These are phyloP conservation scores for Oscheius sp. DNA, from an alignment of 2,888 invertebrate genomes.

Conservation along the genomic window DNA sequence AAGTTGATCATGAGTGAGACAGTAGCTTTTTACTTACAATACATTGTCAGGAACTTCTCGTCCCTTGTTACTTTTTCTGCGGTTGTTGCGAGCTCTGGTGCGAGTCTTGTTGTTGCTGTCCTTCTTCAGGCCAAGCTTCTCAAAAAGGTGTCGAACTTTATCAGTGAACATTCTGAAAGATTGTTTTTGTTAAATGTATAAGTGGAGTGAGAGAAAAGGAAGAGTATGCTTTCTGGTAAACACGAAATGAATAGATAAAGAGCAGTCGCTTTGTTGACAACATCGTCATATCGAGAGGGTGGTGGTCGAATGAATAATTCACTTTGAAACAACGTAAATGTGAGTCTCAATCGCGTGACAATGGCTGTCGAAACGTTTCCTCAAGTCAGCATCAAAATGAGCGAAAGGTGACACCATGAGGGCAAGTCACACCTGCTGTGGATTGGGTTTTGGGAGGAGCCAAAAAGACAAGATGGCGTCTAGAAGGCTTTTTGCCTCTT, in stretches of 20 bases:
- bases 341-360: too few species aligned
- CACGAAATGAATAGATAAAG: neutral
- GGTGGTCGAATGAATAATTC: too few species aligned
- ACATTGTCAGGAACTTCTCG: slow-evolving; percentile 33
- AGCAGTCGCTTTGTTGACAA: neutral
- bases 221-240: neutral
- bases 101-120: slow-evolving; percentile 11
- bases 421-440: slow-evolving; percentile 5
- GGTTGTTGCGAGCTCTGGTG: slow-evolving; percentile 7
- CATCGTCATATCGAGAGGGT: too few species aligned
- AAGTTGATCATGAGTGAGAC: slow-evolving; percentile 4
- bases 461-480: neutral
- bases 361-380: too few species aligned
- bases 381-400: neutral
- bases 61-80: slow-evolving; percentile 20
- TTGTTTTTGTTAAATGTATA: neutral
- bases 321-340: too few species aligned
- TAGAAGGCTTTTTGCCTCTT: neutral
- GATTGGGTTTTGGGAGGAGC: neutral
- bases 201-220: neutral
- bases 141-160: slow-evolving; percentile 28
- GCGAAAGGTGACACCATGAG: slow-evolving; percentile 2
- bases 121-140: slow-evolving; percentile 27
- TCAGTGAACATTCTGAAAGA: slow-evolving; percentile 25
- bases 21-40: slow-evolving; percentile 13